These are phyloP conservation scores for Aethina tumida DNA, from an alignment of 1,140 invertebrate species.

Conservation along the genomic window DNA sequence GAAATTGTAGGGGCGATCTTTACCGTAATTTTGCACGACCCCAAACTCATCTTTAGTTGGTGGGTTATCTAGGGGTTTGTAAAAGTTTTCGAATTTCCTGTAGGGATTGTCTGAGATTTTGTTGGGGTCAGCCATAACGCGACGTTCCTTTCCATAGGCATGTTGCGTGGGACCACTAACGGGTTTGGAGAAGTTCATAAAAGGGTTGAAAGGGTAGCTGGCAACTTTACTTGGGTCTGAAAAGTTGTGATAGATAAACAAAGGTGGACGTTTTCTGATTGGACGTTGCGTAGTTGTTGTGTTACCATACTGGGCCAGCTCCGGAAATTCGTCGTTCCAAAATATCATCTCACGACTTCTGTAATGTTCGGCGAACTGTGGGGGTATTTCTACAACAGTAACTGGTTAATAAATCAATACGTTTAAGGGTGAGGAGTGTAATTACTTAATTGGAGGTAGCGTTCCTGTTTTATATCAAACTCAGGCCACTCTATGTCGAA, in stretches of 20 bases:
- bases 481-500: slow-evolving; percentile 70
- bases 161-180: slow-evolving; percentile 6
- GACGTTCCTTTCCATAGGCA: slow-evolving; percentile 13
- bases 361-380: slow-evolving; percentile 51
- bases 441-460: slow-evolving; percentile 68
- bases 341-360: slow-evolving; percentile 54
- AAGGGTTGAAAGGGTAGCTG: slow-evolving; percentile 9
- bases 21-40: slow-evolving; percentile 4
- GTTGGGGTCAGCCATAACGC: slow-evolving; percentile 1
- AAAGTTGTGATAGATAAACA: too few relatives aligned
- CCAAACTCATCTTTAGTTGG: slow-evolving; percentile 7
- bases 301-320: slow-evolving; percentile 45
- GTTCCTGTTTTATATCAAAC: slow-evolving; percentile 59
- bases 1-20: slow-evolving; percentile 6
- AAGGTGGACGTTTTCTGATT: too few relatives aligned
- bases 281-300: slow-evolving; percentile 30
- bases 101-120: slow-evolving; percentile 1
- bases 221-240: too few relatives aligned
- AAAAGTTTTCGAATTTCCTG: slow-evolving; percentile 13
- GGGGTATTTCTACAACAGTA: slow-evolving; percentile 51
- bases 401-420: slow-evolving; percentile 10
- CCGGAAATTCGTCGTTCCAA: slow-evolving; percentile 61
- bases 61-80: slow-evolving; percentile 8
- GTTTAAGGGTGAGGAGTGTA: slow-evolving; percentile 16
- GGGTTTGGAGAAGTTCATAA: slow-evolving; percentile 6